Base-by-base conservation (phyloP, 2,797 vertebrate genomes). In the Tragelaphus oryx region DNA sequence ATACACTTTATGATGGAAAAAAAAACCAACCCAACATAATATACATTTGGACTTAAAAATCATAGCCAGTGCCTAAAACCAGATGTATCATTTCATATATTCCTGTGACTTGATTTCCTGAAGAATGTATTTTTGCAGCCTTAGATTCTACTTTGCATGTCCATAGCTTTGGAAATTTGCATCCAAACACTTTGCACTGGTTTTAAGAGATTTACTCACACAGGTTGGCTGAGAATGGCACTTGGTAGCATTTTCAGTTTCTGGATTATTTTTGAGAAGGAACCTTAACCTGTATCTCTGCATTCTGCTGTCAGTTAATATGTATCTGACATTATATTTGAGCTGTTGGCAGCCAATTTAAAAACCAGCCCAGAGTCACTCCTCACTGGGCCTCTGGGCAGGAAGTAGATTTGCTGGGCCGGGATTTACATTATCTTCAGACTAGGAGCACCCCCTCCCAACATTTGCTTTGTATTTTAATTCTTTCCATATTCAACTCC, bases 281-380 rank as follows among this genome's bases (percentile, higher is more conserved):
- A 92, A 82, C 3, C 24, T 76, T 88, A 95, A 90, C 81, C 85
- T 91, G 81, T 83, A 76, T 82, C 87, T 95, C 81, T 80, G 17
- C 65, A 89, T 96, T 93, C 84, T 95, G 81, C 50, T 60, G 24
- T 52, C 50, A 79, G 20, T 83, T 94, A 95, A 78, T 89, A 60
- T 83, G 75, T 62, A 86, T 94, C 83, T 91, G 95, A 86, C 44
- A 68, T 82, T 54, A 87, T 76, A 86, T 11, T 62, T 90, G 59
- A 96, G 80, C 44, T 89, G 41, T 59, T 93, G 93, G 96, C 91
- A 96, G 37, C 52, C 89, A 75, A 75, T 91, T 90, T 86, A 74
- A 44, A 89, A 89, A 92, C 60, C 94, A 87, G 60, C 41, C 54
- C n/a, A 0, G 71, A 95, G 71, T 68, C 71, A 52, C 75, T 92